Percentiles rank a stretch among this genome's conserved stretches.
These are phyloP conservation scores for Balearica regulorum DNA, from an alignment of 2,797 vertebrate species.

Conservation along the genomic window DNA sequence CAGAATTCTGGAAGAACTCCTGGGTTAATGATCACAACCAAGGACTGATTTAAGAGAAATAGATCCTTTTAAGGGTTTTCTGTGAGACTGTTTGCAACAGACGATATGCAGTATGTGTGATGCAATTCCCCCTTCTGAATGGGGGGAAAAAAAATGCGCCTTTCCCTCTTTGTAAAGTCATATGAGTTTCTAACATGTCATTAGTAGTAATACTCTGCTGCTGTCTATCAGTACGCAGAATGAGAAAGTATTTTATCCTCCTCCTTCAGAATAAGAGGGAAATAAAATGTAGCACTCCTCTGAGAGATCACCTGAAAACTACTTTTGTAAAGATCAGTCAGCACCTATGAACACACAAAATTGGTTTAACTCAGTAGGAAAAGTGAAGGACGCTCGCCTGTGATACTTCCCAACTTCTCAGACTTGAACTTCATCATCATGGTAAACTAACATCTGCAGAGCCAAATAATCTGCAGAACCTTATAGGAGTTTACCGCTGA, in stretches of 20 bases:
- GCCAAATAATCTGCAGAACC: neutral
- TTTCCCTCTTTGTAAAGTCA: neutral
- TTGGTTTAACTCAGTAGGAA: neutral
- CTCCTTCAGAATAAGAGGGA: neutral
- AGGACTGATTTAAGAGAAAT: neutral
- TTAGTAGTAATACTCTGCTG: neutral
- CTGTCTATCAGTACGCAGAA: neutral
- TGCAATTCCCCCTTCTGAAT: neutral
- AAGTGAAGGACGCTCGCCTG: rapidly evolving
- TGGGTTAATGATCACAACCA: neutral
- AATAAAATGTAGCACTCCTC: neutral
- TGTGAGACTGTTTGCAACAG: neutral
- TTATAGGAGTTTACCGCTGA: neutral
- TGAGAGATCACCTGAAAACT: neutral
- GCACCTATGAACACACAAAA: neutral
- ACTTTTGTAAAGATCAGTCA: neutral
- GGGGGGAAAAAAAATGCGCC: too few species aligned
- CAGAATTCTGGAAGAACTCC: neutral
- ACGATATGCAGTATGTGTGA: neutral
- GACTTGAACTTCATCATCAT: neutral
- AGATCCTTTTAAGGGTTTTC: neutral
- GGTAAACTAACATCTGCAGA: neutral
- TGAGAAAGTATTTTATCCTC: neutral
- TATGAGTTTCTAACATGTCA: neutral
- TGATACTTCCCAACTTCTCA: neutral